These are phyloP conservation scores for Trisateles emortualis DNA, from an alignment of 2,888 invertebrate genomes.

Conservation along the genomic window DNA sequence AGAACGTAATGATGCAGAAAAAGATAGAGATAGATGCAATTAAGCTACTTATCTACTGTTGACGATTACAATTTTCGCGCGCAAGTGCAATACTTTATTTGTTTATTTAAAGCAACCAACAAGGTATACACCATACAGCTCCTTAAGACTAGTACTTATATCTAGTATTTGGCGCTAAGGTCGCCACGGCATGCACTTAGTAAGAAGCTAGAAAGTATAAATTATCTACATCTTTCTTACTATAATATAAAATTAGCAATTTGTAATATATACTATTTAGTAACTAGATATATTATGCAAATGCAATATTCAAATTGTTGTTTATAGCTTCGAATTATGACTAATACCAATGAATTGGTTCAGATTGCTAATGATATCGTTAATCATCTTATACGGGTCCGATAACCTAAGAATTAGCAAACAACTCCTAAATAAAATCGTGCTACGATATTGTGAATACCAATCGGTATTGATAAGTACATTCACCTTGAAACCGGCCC, in stretches of 20 bases:
- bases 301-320: slow-evolving; percentile 29
- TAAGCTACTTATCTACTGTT: too few species aligned
- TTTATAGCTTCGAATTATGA: slow-evolving; percentile 35
- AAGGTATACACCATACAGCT: too few species aligned
- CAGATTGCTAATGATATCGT: slow-evolving; percentile 64
- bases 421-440: slow-evolving; percentile 75
- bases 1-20: too few species aligned
- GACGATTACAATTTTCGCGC: too few species aligned
- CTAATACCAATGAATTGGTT: slow-evolving; percentile 37
- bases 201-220: too few species aligned
- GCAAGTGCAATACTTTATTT: too few species aligned
- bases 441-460: slow-evolving; percentile 74
- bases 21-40: too few species aligned
- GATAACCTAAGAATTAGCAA: slow-evolving; percentile 77
- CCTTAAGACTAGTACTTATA: too few species aligned
- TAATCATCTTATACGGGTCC: slow-evolving; percentile 69
- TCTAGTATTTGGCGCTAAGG: too few species aligned
- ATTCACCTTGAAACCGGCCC: slow-evolving; percentile 84
- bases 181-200: too few species aligned
- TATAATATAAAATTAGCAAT: not conserved
- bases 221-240: too few species aligned
- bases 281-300: not conserved
- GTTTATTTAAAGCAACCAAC: too few species aligned
- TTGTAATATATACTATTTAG: not conserved
- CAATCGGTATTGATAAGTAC: slow-evolving; percentile 72